Evolutionary conservation across 64 coral and sea anemone species (phyloP).

Genomic region (Anthopleura sola): DNA sequence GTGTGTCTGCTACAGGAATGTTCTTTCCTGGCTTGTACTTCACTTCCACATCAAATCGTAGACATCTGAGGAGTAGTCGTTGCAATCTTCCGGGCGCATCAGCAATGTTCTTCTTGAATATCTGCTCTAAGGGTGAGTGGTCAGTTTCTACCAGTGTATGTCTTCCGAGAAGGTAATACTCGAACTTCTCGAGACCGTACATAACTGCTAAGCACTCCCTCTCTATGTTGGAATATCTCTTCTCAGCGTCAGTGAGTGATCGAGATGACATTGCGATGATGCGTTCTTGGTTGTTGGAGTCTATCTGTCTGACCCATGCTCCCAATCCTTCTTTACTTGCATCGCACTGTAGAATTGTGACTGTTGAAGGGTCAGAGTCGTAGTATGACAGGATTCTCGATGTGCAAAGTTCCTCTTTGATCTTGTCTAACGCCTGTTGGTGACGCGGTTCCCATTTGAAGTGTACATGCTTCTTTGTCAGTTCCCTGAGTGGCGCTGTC

Average conservation of each 20-base stretch:
- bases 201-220: slow-evolving; percentile 16
- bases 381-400: slow-evolving; percentile 47
- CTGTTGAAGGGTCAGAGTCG: slow-evolving; percentile 47
- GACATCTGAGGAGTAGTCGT: slow-evolving; percentile 20
- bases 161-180: slow-evolving; percentile 25
- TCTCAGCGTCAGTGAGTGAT: slow-evolving; percentile 18
- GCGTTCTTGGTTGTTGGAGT: slow-evolving; percentile 18
- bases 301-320: slow-evolving; percentile 35
- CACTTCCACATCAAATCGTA: slow-evolving; percentile 2
- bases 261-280: slow-evolving; percentile 28
- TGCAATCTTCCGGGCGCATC: slow-evolving; percentile 19
- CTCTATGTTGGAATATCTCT: slow-evolving; percentile 45
- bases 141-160: slow-evolving; percentile 33
- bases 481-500: slow-evolving; percentile 37
- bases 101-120: slow-evolving; percentile 44
- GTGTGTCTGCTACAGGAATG: slow-evolving; percentile 28
- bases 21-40: too few relatives aligned
- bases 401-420: slow-evolving; percentile 50
- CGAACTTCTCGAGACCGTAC: slow-evolving; percentile 51
- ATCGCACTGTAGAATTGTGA: slow-evolving; percentile 54
- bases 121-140: slow-evolving; percentile 50
- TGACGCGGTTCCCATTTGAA: slow-evolving; percentile 50
- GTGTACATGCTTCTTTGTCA: slow-evolving; percentile 42
- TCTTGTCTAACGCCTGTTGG: slow-evolving; percentile 34
- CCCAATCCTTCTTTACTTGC: slow-evolving; percentile 42